Base-by-base conservation (phyloP, 2,888 invertebrate genomes). In the Oscheius sp. region DNA sequence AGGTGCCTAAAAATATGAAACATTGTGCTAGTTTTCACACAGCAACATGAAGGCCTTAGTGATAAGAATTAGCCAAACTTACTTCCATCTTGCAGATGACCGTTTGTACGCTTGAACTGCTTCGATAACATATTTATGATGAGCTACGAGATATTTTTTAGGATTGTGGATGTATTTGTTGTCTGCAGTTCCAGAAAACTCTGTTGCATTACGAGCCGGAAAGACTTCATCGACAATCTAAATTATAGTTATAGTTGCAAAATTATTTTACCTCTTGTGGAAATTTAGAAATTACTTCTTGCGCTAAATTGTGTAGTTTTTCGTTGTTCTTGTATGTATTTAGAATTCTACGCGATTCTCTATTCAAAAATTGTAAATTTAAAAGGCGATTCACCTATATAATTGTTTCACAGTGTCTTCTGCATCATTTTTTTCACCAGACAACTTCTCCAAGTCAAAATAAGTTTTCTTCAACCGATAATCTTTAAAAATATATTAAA, bases 371-470 rank as follows among this genome's bases (percentile, higher is more conserved):
- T 65, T 31, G 17, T 31, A 0, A 12, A 12, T 34, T 17, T 15
- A 6, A 12, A 20, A 1, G 1, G 39, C 15, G 12, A 27, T 67
- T 87, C 87, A 94, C 94, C 90, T 95, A 94, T 69, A 96, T 92
- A 80, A 65, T 89, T 96, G 96, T 87, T 96, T 95, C 0, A 98
- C 91, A 74, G 92, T 92, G 88, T 97, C 97, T 88, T 98, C 96
- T 3, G 96, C 95, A 88, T 98, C 97, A 84, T 93, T 93, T 87
- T 94, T 95, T 85, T 97, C 97, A 1, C 93, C 92, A 3, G 85
- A 83, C 53, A 86, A 65, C 61, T 86, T 86, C 55, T 86, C 86
- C n/a, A 86, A 75, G 67, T 86, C 84, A 68, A 86, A 86, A 67
- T 87, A 86, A 0, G 80, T 78, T 67, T 82, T 84, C 48, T 82